Conservation (phyloP, 2,888 invertebrate species). For the Phengaris alcon region DNA sequence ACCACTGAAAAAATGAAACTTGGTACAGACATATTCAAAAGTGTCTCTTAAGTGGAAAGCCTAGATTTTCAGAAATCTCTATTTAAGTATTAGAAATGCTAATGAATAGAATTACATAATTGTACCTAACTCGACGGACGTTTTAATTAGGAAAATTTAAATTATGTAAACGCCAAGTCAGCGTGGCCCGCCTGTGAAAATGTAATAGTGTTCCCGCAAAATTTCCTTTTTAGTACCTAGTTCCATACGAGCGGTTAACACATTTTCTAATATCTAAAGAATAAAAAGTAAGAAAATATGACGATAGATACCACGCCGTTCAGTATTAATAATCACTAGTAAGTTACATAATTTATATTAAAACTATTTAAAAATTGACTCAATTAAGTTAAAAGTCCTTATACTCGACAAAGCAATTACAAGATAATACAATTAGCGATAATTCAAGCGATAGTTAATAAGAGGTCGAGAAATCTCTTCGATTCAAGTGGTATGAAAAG, state of each 20-base stretch:
- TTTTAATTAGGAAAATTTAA: constrained; percentile 57
- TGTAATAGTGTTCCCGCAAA: not conserved
- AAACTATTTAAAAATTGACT: too few species aligned
- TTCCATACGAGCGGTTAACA: not conserved
- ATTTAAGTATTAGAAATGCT: constrained; percentile 33
- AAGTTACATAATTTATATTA: too few species aligned
- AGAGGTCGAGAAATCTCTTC: not conserved
- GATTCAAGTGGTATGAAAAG: constrained; percentile 4
- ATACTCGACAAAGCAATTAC: not conserved
- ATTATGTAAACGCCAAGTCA: constrained; percentile 50
- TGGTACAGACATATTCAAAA: too few species aligned
- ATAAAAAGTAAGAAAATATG: too few species aligned
- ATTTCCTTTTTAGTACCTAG: not conserved
- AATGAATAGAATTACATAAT: constrained; percentile 52
- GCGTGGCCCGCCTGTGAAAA: constrained; percentile 36
- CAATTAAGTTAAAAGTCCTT: too few species aligned
- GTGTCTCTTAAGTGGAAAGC: too few species aligned
- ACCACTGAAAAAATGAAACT: too few species aligned
- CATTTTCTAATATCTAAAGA: not conserved
- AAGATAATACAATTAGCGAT: not conserved
- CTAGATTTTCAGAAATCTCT: not conserved
- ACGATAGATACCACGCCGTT: too few species aligned
- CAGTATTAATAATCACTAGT: too few species aligned
- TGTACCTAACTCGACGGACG: constrained; percentile 50
- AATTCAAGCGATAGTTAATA: not conserved